Evolutionary conservation across 2,797 vertebrate species (phyloP).

Genomic region (Leptatherina wallacei): DNA sequence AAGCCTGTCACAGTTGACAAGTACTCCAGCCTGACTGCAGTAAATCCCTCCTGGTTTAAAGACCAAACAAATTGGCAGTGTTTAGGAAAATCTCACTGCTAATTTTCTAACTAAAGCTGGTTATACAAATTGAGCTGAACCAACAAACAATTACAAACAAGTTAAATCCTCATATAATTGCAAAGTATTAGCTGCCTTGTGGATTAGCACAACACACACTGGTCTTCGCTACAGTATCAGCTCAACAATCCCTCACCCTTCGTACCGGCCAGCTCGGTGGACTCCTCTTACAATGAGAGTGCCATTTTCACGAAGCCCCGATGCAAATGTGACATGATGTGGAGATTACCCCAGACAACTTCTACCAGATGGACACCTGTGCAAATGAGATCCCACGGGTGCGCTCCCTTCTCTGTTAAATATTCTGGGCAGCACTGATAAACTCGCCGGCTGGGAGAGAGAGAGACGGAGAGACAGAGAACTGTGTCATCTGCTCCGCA

Average conservation of each 20-base stretch:
- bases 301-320: slow-evolving; percentile 47
- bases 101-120: slow-evolving; percentile 80
- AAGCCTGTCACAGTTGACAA: slow-evolving; percentile 62
- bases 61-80: slow-evolving; percentile 71
- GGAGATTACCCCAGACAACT: slow-evolving; percentile 81
- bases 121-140: slow-evolving; percentile 81
- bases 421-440: slow-evolving; percentile 77
- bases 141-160: slow-evolving; percentile 82
- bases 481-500: slow-evolving; percentile 71
- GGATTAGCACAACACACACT: slow-evolving; percentile 74
- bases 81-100: slow-evolving; percentile 76
- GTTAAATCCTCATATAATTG: slow-evolving; percentile 82
- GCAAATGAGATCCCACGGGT: slow-evolving; percentile 82
- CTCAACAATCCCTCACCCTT: slow-evolving; percentile 61
- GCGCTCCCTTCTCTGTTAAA: slow-evolving; percentile 69
- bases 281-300: slow-evolving; percentile 35
- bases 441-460: slow-evolving; percentile 57
- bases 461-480: slow-evolving; percentile 43
- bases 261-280: slow-evolving; percentile 16
- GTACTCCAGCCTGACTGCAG: slow-evolving; percentile 44
- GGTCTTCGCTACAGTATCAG: slow-evolving; percentile 54
- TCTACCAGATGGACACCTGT: slow-evolving; percentile 84
- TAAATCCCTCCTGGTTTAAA: slow-evolving; percentile 70
- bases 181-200: slow-evolving; percentile 68
- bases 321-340: slow-evolving; percentile 82